Evolutionary conservation across 30 jellyfish, hydroid and myxozoan species (phyloP).

Genomic region (Euphysa ruthae): DNA sequence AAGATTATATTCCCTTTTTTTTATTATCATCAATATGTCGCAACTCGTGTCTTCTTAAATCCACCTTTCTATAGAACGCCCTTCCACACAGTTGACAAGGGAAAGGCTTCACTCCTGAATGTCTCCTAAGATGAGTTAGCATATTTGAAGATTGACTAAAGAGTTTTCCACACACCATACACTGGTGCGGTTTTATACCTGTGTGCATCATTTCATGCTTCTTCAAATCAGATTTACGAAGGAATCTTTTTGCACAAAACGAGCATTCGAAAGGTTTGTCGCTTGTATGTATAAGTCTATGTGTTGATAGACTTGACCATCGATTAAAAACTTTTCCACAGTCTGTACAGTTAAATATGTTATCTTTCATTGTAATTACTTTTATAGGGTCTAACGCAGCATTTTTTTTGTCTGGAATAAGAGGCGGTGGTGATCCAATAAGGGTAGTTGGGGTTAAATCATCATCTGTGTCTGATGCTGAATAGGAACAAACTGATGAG

Average conservation of each 20-base stretch:
- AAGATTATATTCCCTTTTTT: no score
- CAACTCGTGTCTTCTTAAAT: slow-evolving; percentile 74
- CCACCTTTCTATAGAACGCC: slow-evolving; percentile 83
- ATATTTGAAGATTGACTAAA: slow-evolving; percentile 90
- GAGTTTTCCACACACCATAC: slow-evolving; percentile 88
- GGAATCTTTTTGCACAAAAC: slow-evolving; percentile 69
- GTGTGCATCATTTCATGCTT: slow-evolving; percentile 94
- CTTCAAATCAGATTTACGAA: slow-evolving; percentile 83
- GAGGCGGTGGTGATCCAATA: slow-evolving; percentile 8
- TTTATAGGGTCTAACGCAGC: slow-evolving; percentile 46
- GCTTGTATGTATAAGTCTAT: slow-evolving; percentile 77
- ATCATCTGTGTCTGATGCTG: slow-evolving; percentile 8
- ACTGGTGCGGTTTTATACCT: slow-evolving; percentile 89
- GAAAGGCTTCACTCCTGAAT: slow-evolving; percentile 89
- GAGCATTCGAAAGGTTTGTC: slow-evolving; percentile 86
- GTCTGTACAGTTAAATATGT: slow-evolving; percentile 51
- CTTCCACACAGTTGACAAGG: slow-evolving; percentile 89
- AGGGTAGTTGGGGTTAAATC: slow-evolving; percentile 14
- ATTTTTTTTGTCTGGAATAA: slow-evolving; percentile 38
- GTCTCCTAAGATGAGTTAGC: slow-evolving; percentile 85
- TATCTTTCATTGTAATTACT: slow-evolving; percentile 8
- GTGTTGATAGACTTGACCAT: slow-evolving; percentile 84
- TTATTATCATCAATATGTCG: slow-evolving; percentile 71
- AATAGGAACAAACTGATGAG: slow-evolving; percentile 17
- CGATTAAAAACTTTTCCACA: slow-evolving; percentile 85